Conservation (phyloP, 1,140 invertebrate genomes). For the Manduca sexta region DNA sequence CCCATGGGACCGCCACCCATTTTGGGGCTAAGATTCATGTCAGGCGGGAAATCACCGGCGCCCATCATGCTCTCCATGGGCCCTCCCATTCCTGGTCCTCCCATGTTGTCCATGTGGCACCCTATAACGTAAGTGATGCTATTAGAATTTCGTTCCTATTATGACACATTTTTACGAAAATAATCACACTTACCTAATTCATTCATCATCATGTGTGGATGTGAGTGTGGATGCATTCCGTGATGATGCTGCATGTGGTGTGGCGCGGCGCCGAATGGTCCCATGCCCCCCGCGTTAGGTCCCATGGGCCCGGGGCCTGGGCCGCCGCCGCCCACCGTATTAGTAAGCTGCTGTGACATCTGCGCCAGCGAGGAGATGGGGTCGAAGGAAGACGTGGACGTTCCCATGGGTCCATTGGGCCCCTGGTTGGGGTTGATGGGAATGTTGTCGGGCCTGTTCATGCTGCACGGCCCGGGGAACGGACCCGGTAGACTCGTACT, state of each 20-base stretch:
- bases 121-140: slow-evolving; percentile 28
- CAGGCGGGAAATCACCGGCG: slow-evolving; percentile 68
- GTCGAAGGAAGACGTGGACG: slow-evolving; percentile 84
- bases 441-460: slow-evolving; percentile 82
- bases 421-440: slow-evolving; percentile 85
- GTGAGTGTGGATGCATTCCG: slow-evolving; percentile 58
- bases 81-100: slow-evolving; percentile 61
- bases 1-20: slow-evolving; percentile 74
- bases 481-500: slow-evolving; percentile 55
- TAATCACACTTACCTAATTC: slow-evolving; percentile 46
- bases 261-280: slow-evolving; percentile 64
- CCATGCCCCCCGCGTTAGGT: slow-evolving; percentile 73
- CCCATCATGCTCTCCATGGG: slow-evolving; percentile 72
- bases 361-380: slow-evolving; percentile 94
- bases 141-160: neutral
- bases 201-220: slow-evolving; percentile 69
- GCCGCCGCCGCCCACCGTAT: slow-evolving; percentile 74
- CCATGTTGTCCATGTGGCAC: slow-evolving; percentile 74
- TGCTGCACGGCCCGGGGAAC: slow-evolving; percentile 57
- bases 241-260: slow-evolving; percentile 67
- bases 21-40: slow-evolving; percentile 75
- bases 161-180: neutral
- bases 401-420: slow-evolving; percentile 54
- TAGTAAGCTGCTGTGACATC: slow-evolving; percentile 94
- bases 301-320: slow-evolving; percentile 73